Conservation (phyloP, 2,797 vertebrate species). For the Rhinogobio ventralis region DNA sequence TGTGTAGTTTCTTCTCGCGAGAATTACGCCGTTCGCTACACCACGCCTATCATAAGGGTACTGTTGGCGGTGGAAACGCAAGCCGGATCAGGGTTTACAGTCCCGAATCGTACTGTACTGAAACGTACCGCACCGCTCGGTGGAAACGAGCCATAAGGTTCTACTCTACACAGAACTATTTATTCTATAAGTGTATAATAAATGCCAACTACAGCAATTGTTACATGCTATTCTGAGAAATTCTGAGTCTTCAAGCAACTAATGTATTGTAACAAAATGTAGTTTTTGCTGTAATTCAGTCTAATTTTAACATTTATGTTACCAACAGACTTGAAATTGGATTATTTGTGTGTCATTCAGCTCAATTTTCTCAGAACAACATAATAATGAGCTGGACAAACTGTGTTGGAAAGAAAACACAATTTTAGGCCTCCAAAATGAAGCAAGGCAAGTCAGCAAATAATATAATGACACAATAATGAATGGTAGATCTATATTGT, state of each 20-base stretch:
- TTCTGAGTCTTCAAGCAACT: neutral
- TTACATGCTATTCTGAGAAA: neutral
- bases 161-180: neutral
- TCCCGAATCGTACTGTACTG: too few relatives aligned
- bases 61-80: too few relatives aligned
- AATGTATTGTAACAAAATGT: neutral
- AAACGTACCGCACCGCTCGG: too few relatives aligned
- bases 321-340: neutral
- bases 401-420: neutral
- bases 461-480: constrained; percentile 32
- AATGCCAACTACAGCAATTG: neutral
- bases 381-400: constrained; percentile 12
- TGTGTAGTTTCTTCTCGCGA: too few relatives aligned
- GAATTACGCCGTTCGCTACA: too few relatives aligned
- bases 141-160: too few relatives aligned
- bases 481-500: neutral
- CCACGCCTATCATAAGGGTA: too few relatives aligned
- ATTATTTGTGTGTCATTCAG: constrained; percentile 21
- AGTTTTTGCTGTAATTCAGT: constrained; percentile 10
- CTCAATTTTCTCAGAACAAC: neutral
- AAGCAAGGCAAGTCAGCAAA: constrained; percentile 6
- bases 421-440: neutral
- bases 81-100: too few relatives aligned
- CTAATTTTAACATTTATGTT: constrained; percentile 12
- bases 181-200: neutral